Evolutionary conservation across 2,888 invertebrate genomes (phyloP), one percentile per base, ranked within the genome.

Genomic region (Pollenia labialis): DNA sequence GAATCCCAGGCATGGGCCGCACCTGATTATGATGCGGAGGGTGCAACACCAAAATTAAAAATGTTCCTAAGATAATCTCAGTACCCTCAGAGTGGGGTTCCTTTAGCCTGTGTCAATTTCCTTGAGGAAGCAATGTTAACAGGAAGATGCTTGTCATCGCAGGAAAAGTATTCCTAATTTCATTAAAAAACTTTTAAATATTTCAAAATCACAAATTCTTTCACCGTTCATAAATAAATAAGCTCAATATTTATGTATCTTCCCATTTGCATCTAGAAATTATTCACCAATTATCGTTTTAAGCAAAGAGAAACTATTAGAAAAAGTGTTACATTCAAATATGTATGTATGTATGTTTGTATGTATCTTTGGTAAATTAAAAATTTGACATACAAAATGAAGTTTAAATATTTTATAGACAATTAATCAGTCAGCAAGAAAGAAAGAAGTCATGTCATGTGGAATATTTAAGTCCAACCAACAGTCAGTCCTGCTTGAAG

Each of bases 241-340:
- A 16, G 9, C 44, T 44, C 32, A 32, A 32, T 32, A 32, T 64
- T 18, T 16, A n/a, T n/a, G n/a, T n/a, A 6, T n/a, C 10, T 44
- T 18, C 12, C 7, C 44, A 64, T 64, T 44, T 44, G 7, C 44
- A 18, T 42, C 23, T 11, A 56, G 18, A 14, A 32, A 68, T 54
- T 10, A 14, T 71, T 56, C 71, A 56, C 46, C 9, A 72, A 72
- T 58, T 71, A 54, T 50, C 46, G 16, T 7, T n/a, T 42, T 16
- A 62, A 40, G 54, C 46, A 16, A 80, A 71, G 62, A 80, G 80
- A 80, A 80, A 80, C 52, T 79, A 40, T 32, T 42, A 46, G 77
- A 58, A 68, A 54, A 69, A 50, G 44, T 54, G 32, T 54, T 76
- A 44, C 60, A 60, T 9, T 60, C 32, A 6, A 46, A 23, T 44